Conservation (phyloP, 2,113 vertebrate genomes). For the Triplophysa tibetana region DNA sequence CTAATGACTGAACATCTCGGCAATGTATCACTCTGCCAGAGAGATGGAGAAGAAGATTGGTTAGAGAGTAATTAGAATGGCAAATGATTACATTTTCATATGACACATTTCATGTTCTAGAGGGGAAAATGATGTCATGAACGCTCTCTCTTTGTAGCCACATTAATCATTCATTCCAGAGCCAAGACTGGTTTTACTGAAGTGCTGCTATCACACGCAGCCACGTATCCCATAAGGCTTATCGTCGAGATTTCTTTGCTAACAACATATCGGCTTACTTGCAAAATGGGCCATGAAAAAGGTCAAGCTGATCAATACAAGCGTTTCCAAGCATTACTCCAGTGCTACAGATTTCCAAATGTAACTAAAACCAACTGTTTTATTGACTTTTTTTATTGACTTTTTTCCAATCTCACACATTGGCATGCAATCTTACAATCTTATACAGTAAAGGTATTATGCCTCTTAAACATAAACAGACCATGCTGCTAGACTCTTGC, state of each 20-base stretch:
- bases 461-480: too few relatives aligned
- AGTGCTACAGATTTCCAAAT: not conserved
- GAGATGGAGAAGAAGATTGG: constrained; percentile 56
- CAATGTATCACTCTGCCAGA: constrained; percentile 50
- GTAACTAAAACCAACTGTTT: not conserved
- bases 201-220: constrained; percentile 46
- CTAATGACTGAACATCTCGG: constrained; percentile 63
- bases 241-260: constrained; percentile 17
- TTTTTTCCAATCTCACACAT: not conserved
- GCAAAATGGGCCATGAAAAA: constrained; percentile 5
- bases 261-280: constrained; percentile 9
- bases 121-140: constrained; percentile 63
- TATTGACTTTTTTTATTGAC: not conserved
- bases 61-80: constrained; percentile 62
- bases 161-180: constrained; percentile 63
- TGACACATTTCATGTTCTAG: constrained; percentile 56
- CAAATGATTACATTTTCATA: constrained; percentile 69
- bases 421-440: too few relatives aligned
- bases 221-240: constrained; percentile 16
- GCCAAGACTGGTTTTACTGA: constrained; percentile 63
- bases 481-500: too few relatives aligned
- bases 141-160: constrained; percentile 54
- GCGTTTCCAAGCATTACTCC: not conserved
- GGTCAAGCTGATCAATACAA: constrained; percentile 20
- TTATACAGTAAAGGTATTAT: too few relatives aligned